Percentiles rank a stretch among this genome's conserved stretches.
phyloP scores from a whole-genome alignment of 2,888 invertebrate species.

The Craniophora ligustri region DNA sequence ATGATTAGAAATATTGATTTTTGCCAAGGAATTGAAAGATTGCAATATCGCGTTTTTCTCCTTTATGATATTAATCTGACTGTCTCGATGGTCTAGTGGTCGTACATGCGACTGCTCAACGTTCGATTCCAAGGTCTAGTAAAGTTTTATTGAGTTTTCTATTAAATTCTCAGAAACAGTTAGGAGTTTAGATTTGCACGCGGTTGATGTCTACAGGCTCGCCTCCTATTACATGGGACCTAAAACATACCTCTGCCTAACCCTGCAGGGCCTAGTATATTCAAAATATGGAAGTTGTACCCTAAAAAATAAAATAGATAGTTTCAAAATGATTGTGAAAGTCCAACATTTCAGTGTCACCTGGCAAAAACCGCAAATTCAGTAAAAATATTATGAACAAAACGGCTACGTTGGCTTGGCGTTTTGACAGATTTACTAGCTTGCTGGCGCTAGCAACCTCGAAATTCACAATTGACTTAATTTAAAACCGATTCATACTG shows the following conservation, averaged over 20 bases:
- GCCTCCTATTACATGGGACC: too few relatives aligned
- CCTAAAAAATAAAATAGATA: slow-evolving; percentile 15
- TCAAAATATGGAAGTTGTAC: neutral
- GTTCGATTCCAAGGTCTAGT: too few relatives aligned
- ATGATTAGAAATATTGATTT: neutral
- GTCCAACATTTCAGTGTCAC: slow-evolving; percentile 26
- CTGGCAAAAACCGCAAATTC: slow-evolving; percentile 20
- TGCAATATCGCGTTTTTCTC: slow-evolving; percentile 1
- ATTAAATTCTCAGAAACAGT: too few relatives aligned
- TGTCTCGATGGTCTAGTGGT: too few relatives aligned
- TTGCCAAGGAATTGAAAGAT: neutral
- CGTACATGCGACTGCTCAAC: too few relatives aligned
- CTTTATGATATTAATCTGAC: neutral
- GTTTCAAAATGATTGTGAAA: neutral
- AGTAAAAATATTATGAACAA: slow-evolving; percentile 24
- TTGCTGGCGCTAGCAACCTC: slow-evolving; percentile 15
- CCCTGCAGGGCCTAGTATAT: too few relatives aligned
- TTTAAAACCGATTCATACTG: neutral
- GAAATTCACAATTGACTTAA: slow-evolving; percentile 14
- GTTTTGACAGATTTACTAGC: slow-evolving; percentile 35
- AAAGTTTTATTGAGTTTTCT: too few relatives aligned
- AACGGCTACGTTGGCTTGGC: slow-evolving; percentile 21
- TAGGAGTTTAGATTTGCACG: too few relatives aligned
- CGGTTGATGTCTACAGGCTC: too few relatives aligned
- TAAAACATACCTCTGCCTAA: too few relatives aligned